Percentiles rank a stretch among this genome's conserved stretches.
These are phyloP conservation scores for Nysson spinosus DNA, from an alignment of 2,888 invertebrate genomes.

Conservation along the genomic window DNA sequence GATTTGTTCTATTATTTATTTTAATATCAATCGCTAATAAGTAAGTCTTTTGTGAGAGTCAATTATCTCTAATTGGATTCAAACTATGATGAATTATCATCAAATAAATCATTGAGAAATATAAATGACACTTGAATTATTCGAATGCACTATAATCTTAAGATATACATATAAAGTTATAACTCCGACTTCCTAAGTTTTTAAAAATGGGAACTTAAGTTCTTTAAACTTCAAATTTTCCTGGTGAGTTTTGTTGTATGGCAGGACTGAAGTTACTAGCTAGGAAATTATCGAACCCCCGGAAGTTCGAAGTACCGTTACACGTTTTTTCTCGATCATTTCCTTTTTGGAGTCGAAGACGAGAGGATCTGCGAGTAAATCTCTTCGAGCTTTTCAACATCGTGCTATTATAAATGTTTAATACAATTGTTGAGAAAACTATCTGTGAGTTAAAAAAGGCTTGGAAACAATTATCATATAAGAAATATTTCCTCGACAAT, in stretches of 20 bases:
- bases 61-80: too few species aligned
- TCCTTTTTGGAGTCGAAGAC: conserved; percentile 39
- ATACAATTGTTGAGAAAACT: background rate
- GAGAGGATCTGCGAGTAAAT: conserved; percentile 5
- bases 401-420: conserved; percentile 16
- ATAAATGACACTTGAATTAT: too few species aligned
- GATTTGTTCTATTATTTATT: too few species aligned
- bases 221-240: conserved; percentile 6
- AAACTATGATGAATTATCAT: too few species aligned
- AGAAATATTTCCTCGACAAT: background rate
- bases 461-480: background rate
- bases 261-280: conserved; percentile 28
- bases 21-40: too few species aligned
- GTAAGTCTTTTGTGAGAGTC: too few species aligned
- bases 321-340: conserved; percentile 50
- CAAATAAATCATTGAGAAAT: too few species aligned
- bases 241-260: conserved; percentile 3
- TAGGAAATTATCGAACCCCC: too few species aligned
- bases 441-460: background rate
- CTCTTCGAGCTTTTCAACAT: background rate
- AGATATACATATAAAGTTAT: background rate
- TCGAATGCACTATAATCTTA: background rate
- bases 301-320: too few species aligned
- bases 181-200: background rate
- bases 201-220: background rate